phyloP scores from a whole-genome alignment of 2,113 vertebrate genomes.

The Siphamia tubifer region DNA sequence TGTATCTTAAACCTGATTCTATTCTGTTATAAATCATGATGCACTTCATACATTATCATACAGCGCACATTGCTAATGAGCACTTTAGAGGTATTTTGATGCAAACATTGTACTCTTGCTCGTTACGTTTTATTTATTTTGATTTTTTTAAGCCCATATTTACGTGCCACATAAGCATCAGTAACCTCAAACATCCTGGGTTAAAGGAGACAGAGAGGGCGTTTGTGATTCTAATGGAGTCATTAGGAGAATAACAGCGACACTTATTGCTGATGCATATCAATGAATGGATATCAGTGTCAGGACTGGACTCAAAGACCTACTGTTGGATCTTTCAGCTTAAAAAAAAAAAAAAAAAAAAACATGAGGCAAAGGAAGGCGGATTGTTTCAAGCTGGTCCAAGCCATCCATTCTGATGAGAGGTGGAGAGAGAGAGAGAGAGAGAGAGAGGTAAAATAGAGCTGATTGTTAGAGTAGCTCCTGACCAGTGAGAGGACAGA shows the following conservation, averaged over 20 bases:
- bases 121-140: too few relatives aligned
- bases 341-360: neutral
- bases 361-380: neutral
- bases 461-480: constrained; percentile 58
- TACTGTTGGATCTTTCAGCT: constrained; percentile 41
- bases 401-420: constrained; percentile 18
- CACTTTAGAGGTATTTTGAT: too few relatives aligned
- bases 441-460: constrained; percentile 44
- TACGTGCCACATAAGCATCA: neutral
- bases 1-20: too few relatives aligned
- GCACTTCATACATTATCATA: too few relatives aligned
- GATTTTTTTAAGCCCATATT: too few relatives aligned
- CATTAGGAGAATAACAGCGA: constrained; percentile 30
- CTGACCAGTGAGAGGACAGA: constrained; percentile 60
- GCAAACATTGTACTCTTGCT: neutral
- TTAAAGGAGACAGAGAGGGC: constrained; percentile 9
- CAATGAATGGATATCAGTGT: constrained; percentile 62
- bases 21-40: too few relatives aligned
- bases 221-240: constrained; percentile 40
- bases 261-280: constrained; percentile 54
- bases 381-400: constrained; percentile 21
- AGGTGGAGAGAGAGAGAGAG: constrained; percentile 14
- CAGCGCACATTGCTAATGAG: too few relatives aligned
- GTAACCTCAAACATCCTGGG: neutral
- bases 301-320: constrained; percentile 38